Percentiles rank a stretch among this genome's conserved stretches.
phyloP scores from a whole-genome alignment of 2,888 invertebrate species.

The Drosophila kuntzei region DNA sequence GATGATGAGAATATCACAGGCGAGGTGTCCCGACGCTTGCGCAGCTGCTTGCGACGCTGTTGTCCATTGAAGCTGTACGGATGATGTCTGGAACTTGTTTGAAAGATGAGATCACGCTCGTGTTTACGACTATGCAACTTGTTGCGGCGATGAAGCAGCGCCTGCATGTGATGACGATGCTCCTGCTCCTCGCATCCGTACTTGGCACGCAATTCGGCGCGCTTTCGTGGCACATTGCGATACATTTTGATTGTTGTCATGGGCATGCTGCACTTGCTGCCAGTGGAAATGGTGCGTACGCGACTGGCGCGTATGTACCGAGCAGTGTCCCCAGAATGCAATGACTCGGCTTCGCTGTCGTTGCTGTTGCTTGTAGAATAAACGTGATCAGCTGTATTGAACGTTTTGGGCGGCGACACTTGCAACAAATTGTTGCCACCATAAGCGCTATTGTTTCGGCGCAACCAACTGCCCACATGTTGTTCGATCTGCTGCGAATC shows the following conservation, averaged over 20 bases:
- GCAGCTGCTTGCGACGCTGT: constrained; percentile 32
- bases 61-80: constrained; percentile 22
- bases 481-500: constrained; percentile 77
- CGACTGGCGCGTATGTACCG: constrained; percentile 81
- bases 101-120: constrained; percentile 36
- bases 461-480: constrained; percentile 81
- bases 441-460: constrained; percentile 64
- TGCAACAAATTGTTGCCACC: constrained; percentile 19
- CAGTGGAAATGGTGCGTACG: constrained; percentile 36
- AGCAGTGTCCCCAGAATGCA: constrained; percentile 83
- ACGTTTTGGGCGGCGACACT: neutral
- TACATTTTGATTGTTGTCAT: constrained; percentile 78
- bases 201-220: constrained; percentile 75
- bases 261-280: constrained; percentile 44
- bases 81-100: constrained; percentile 35
- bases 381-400: neutral
- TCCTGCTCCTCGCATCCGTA: constrained; percentile 70
- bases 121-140: constrained; percentile 42
- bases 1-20: constrained; percentile 25
- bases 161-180: constrained; percentile 63
- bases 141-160: constrained; percentile 40
- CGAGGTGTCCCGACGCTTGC: constrained; percentile 61
- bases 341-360: constrained; percentile 70
- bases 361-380: constrained; percentile 2
- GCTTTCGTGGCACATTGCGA: constrained; percentile 70